Conservation (phyloP, 2,797 vertebrate species). For the Urophycis tenuis region DNA sequence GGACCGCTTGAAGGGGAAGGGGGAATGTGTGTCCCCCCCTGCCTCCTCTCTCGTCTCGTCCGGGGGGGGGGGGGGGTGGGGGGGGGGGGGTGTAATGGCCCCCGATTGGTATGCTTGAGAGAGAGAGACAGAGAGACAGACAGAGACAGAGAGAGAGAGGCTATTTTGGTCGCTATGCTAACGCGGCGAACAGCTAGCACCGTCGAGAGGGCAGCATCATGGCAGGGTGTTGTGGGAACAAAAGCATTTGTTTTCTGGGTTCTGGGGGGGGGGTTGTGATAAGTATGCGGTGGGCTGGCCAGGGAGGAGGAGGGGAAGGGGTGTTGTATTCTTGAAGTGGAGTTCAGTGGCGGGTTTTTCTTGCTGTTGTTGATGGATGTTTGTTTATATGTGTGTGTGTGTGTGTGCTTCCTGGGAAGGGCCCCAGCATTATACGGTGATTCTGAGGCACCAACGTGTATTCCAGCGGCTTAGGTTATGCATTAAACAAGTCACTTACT, state of each 20-base stretch:
- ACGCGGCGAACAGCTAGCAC: constrained; percentile 21
- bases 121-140: too few species aligned
- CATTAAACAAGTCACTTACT: not conserved
- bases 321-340: not conserved
- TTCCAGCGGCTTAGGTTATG: not conserved
- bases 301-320: not conserved
- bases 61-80: constrained; percentile 46
- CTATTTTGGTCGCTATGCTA: constrained; percentile 16
- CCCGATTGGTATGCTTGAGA: constrained; percentile 50
- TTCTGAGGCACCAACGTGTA: not conserved
- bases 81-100: constrained; percentile 53
- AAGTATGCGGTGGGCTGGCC: not conserved
- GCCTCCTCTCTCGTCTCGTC: constrained; percentile 57
- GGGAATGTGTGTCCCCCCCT: constrained; percentile 57
- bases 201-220: not conserved
- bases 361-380: not conserved
- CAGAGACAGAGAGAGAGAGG: too few species aligned
- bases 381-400: not conserved
- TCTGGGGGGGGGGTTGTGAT: too few species aligned
- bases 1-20: constrained; percentile 44
- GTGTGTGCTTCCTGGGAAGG: not conserved
- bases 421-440: not conserved
- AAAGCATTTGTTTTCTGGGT: constrained; percentile 6
- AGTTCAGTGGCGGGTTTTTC: not conserved
- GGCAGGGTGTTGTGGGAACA: constrained; percentile 20